Evolutionary conservation across 2,113 vertebrate genomes (phyloP).

Genomic region (Chascanopsetta lugubris): DNA sequence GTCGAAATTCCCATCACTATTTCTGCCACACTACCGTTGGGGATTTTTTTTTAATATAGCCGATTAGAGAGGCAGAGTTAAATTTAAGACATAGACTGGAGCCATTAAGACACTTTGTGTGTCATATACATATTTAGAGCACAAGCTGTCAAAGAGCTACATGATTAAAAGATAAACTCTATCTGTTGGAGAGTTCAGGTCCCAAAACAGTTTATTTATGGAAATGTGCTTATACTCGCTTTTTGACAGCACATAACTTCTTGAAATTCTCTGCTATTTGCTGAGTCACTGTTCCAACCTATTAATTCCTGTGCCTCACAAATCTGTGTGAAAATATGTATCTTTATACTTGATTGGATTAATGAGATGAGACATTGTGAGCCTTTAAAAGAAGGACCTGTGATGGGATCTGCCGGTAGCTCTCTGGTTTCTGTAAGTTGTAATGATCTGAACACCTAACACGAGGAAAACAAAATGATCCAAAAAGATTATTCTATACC

Average conservation of each 20-base stretch:
- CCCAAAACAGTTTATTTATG: not conserved
- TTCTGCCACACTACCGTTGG: not conserved
- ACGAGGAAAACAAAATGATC: too few relatives aligned
- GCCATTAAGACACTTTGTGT: not conserved
- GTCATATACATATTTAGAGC: not conserved
- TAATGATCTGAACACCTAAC: too few relatives aligned
- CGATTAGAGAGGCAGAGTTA: not conserved
- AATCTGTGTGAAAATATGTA: not conserved
- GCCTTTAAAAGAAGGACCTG: not conserved
- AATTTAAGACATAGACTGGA: not conserved
- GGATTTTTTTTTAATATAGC: not conserved
- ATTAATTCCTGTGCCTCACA: not conserved
- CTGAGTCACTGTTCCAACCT: not conserved
- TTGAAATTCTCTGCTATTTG: not conserved
- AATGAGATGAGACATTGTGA: too few relatives aligned
- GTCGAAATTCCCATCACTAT: too few relatives aligned
- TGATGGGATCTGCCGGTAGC: too few relatives aligned
- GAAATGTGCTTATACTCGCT: not conserved
- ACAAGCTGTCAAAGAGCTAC: not conserved
- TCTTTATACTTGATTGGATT: not conserved
- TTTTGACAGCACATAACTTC: not conserved
- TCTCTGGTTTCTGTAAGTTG: too few relatives aligned
- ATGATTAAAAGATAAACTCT: not conserved
- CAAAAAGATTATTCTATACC: too few relatives aligned
- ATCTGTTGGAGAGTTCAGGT: not conserved